Base-by-base conservation (phyloP, 30 jellyfish, hydroid and myxozoan species). In the Nemopilema nomurai region DNA sequence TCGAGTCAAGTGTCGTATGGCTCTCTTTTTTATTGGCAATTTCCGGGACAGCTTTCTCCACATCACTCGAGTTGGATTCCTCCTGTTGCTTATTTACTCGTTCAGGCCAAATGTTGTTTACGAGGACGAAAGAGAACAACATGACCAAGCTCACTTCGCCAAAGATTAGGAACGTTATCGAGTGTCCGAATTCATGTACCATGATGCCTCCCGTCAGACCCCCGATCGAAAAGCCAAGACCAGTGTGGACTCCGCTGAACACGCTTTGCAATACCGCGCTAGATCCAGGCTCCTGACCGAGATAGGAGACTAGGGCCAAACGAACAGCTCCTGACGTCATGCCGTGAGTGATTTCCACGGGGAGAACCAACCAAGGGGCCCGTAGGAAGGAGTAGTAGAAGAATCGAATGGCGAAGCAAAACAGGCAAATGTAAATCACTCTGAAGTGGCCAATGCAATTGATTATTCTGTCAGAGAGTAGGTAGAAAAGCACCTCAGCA, bases 241-340 rank as follows among this genome's bases (percentile, higher is more conserved):
- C 98, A 71, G 93, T 85, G 50, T 92, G 98, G n/a, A 92, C 91
- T 27, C 98, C 98, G 49, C 81, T 87, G 79, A 92, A 87, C 7
- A 92, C 76, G 7, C 98, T 97, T 51, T 92, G 98, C 75, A 92
- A 66, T 30, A 92, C 82, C 4, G 89, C 53, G 0, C 97, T 96
- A 22, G 96, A 76, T 32, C 86, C 90, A 7, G 97, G 86, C 89
- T 92, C 98, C 71, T 87, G 86, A 21, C 98, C 93, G 51, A 92
- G 89, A 57, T 92, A 92, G 16, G 98, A 87, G 18, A 92, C 88
- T 49, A 92, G 92, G 17, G 98, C 91, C 16, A 96, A 84, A 18
- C 98, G 94, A 78, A 92, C 75, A 25, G 96, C 98, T 28, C 97
- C 98, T 18, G 98, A 87, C 63, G 98, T 92, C 96, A 92, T 92